A percentile compares a stretch with the other conserved stretches of the same genome.
Evolutionary conservation across 2,888 invertebrate species (phyloP).

Genomic region (Drosophila anomalata): DNA sequence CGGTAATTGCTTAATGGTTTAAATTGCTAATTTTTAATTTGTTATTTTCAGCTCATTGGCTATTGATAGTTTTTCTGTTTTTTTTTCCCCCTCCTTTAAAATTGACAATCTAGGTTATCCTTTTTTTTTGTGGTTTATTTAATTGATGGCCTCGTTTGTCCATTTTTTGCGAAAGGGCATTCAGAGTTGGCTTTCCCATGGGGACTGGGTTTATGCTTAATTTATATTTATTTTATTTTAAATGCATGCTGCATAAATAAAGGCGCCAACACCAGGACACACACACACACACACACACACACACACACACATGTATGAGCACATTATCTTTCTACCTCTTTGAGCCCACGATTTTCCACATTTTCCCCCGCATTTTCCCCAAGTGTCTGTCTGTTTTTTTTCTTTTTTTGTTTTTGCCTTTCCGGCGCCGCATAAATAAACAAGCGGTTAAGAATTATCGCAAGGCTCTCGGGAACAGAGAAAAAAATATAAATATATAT

Average conservation of each 20-base stretch:
- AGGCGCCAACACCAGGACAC: constrained; percentile 24
- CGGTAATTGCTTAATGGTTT: constrained; percentile 10
- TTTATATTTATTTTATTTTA: constrained; percentile 77
- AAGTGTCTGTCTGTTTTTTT: constrained; percentile 8
- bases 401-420: constrained; percentile 47
- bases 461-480: constrained; percentile 35
- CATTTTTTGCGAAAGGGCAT: constrained; percentile 20
- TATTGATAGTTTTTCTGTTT: not conserved
- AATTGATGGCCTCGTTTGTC: not conserved
- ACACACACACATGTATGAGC: constrained; percentile 19
- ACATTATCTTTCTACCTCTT: constrained; percentile 51
- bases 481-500: not conserved
- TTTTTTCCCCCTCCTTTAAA: no score
- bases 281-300: constrained; percentile 18
- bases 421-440: constrained; percentile 74
- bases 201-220: constrained; percentile 62
- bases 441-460: constrained; percentile 78
- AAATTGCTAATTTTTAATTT: constrained; percentile 11
- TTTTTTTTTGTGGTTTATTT: not conserved
- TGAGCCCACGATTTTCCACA: constrained; percentile 17
- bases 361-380: constrained; percentile 6
- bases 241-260: constrained; percentile 76
- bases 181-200: constrained; percentile 9
- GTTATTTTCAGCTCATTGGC: not conserved
- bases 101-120: not conserved